Evolutionary conservation across 2,888 invertebrate species (phyloP).

Genomic region (Nemurella pictetii): DNA sequence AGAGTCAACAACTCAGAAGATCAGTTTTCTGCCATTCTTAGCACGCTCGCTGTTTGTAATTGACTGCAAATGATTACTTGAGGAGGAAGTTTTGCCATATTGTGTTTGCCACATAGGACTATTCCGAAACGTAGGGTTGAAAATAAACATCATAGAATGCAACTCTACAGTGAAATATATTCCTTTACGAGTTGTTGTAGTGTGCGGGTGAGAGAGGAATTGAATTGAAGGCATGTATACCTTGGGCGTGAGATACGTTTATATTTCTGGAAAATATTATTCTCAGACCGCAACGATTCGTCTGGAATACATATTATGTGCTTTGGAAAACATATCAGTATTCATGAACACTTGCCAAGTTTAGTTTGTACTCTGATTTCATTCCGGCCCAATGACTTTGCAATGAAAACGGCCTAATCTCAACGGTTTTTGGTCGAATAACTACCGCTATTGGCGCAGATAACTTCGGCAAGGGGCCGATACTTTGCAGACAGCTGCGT

Average conservation of each 20-base stretch:
- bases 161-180: neutral
- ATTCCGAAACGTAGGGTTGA: too few relatives aligned
- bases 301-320: neutral
- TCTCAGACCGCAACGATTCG: neutral
- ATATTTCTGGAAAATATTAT: neutral
- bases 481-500: neutral
- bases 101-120: neutral
- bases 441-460: neutral
- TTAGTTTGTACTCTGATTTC: neutral
- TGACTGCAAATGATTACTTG: neutral
- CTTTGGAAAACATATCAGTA: neutral
- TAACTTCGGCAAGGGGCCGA: neutral
- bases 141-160: neutral
- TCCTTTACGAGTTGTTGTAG: too few relatives aligned
- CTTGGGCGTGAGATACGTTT: neutral
- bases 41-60: neutral
- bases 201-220: too few relatives aligned
- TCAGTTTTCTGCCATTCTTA: too few relatives aligned
- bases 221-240: too few relatives aligned
- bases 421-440: neutral
- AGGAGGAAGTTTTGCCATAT: neutral
- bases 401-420: neutral
- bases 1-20: too few relatives aligned
- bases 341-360: constrained; percentile 5
- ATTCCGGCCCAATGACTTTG: neutral